Conservation (phyloP, 1,140 invertebrate species). For the Brachionus asplanchnoidis region DNA sequence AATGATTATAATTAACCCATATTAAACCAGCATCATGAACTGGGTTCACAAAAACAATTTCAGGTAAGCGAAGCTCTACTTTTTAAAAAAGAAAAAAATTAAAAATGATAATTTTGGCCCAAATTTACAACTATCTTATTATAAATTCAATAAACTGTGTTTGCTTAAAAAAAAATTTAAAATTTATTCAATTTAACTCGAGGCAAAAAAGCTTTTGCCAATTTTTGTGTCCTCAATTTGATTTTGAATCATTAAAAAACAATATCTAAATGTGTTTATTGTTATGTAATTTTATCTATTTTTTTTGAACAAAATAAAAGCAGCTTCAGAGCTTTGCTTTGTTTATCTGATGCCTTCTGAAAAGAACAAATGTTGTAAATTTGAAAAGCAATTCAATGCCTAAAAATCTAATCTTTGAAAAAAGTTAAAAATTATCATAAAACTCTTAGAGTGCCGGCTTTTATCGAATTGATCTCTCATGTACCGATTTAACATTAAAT, state of each 20-base stretch:
- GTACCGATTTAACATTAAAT: too few species aligned
- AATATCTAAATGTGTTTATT: not conserved
- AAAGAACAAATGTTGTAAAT: not conserved
- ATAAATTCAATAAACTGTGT: not conserved
- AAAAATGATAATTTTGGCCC: not conserved
- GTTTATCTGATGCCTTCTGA: not conserved
- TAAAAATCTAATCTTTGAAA: not conserved
- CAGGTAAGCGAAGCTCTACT: not conserved
- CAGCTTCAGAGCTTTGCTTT: not conserved
- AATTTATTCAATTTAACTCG: not conserved
- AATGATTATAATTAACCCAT: not conserved
- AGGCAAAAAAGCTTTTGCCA: not conserved
- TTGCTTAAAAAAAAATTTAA: not conserved
- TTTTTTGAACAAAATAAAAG: not conserved
- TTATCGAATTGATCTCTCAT: too few species aligned
- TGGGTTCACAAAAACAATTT: not conserved
- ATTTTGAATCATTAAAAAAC: not conserved
- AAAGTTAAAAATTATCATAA: not conserved
- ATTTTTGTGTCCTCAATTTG: not conserved
- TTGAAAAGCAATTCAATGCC: not conserved
- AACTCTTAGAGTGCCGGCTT: not conserved
- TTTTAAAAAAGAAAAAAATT: too few species aligned
- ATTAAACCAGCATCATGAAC: not conserved
- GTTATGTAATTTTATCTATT: not conserved
- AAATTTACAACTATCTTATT: not conserved